Base-by-base conservation (phyloP, 2,113 vertebrate genomes). In the Zosterops hypoxanthus region DNA sequence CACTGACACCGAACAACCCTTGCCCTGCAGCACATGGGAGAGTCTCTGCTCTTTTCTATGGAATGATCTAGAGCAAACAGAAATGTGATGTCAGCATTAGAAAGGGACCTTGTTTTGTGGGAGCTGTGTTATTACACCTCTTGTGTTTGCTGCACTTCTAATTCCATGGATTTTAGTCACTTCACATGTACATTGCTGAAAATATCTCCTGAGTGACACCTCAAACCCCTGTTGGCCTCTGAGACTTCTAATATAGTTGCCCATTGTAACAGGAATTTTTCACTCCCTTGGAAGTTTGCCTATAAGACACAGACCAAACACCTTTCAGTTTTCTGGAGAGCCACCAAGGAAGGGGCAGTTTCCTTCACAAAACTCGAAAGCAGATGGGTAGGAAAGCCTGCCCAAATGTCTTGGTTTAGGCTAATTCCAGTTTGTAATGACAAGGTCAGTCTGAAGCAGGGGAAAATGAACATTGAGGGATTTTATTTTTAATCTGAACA, bases 401-500 rank as follows among this genome's bases (percentile, higher is more conserved):
- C 34, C 23, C 72, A 53, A 5, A 8, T 53, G 31, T 55, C 44
- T 59, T 42, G 9, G 19, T 57, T 50, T 73, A 52, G 39, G 49
- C 44, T 79, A 83, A 73, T 69, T 53, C 47, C 36, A 68, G 49
- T 82, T 73, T 73, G 22, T n/a, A 78, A 6, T 33, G 13, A 28
- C 66, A 73, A 20, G 34, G 23, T 60, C 50, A 59, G 14, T 59
- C 49, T 36, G 14, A 69, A 59, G 29, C 5, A 4, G 22, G 11
- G 55, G 0, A 0, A 26, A 73, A 25, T 39, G 14, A 36, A 61
- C 10, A 28, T 1, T 50, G 36, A 36, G 36, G 7, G 36, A 19
- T 14, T 47, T 78, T 28, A 47, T 89, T 90, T 95, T 87, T 86
- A 47, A 57, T 71, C 18, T 68, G 63, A 77, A 61, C 26, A 39